Evolutionary conservation across 2,888 invertebrate genomes (phyloP).

Genomic region (Napeogenes sylphis): DNA sequence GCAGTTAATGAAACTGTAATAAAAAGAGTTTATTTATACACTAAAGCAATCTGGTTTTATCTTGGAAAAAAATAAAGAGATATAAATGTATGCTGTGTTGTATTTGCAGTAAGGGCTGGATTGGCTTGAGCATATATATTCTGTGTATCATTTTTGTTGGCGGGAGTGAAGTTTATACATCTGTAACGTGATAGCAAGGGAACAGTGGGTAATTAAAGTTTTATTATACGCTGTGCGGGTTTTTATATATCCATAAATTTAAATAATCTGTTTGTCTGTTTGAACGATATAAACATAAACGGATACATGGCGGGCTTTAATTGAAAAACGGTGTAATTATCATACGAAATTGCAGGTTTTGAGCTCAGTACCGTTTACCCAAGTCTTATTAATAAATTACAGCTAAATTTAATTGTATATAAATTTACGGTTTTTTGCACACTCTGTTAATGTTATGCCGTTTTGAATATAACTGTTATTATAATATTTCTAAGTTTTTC

Average conservation of each 20-base stretch:
- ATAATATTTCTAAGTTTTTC: too few relatives aligned
- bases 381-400: neutral
- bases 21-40: conserved; percentile 41
- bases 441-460: too few relatives aligned
- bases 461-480: too few relatives aligned
- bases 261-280: conserved; percentile 39
- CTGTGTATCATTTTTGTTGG: conserved; percentile 1
- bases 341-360: neutral
- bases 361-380: neutral
- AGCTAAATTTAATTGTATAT: too few relatives aligned
- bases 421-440: too few relatives aligned
- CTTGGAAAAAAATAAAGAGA: neutral
- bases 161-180: conserved; percentile 29
- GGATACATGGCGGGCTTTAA: conserved; percentile 19
- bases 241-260: conserved; percentile 41
- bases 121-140: neutral
- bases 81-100: neutral
- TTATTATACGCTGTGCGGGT: conserved; percentile 41
- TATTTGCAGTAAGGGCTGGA: conserved; percentile 2
- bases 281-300: conserved; percentile 33
- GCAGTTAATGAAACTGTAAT: conserved; percentile 43
- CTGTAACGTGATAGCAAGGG: conserved; percentile 42
- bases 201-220: conserved; percentile 44
- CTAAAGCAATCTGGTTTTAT: conserved; percentile 5
- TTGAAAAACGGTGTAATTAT: conserved; percentile 15